Percentiles rank a stretch among this genome's conserved stretches.
Evolutionary conservation across 2,113 vertebrate genomes (phyloP).

Genomic region (Serilophus lunatus): DNA sequence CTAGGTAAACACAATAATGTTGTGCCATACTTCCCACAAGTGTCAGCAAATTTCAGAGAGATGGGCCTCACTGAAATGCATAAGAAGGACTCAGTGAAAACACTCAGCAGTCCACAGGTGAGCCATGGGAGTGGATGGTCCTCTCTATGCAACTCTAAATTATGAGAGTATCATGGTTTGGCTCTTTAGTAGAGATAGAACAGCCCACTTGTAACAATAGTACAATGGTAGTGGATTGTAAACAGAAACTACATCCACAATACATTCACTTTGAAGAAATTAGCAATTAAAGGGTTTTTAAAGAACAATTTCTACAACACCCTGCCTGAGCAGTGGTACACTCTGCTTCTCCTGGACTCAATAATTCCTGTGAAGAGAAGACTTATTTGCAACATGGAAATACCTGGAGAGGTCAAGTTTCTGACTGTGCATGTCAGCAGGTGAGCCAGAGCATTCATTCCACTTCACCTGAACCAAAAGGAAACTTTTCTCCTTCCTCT

Average conservation of each 20-base stretch:
- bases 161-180: neutral
- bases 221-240: neutral
- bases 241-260: neutral
- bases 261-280: neutral
- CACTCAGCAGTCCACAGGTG: neutral
- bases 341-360: neutral
- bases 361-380: neutral
- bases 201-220: neutral
- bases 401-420: neutral
- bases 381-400: neutral
- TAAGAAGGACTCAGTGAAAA: neutral
- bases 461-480: neutral
- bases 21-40: neutral
- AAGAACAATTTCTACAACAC: neutral
- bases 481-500: neutral
- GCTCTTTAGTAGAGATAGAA: neutral
- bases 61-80: neutral
- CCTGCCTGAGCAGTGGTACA: neutral
- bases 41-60: neutral
- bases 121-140: neutral
- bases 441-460: neutral
- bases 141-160: neutral
- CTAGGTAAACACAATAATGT: neutral
- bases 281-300: neutral
- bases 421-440: accelerated